Conservation (phyloP, 2,888 invertebrate species). For the Adineta ricciae region DNA sequence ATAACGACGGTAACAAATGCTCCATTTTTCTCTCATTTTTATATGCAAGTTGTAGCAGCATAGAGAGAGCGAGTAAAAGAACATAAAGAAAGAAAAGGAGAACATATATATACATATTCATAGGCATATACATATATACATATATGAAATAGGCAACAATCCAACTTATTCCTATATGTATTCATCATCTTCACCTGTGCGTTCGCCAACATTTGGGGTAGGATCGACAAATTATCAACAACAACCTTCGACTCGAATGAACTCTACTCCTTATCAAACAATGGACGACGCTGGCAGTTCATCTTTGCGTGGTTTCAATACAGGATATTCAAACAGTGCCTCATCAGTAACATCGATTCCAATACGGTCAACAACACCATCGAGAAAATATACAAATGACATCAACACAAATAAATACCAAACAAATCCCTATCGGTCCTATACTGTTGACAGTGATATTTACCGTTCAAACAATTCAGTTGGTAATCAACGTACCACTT, state of each 20-base stretch:
- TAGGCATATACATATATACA: neutral
- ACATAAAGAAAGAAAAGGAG: neutral
- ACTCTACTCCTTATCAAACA: neutral
- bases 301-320: neutral
- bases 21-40: neutral
- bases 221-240: constrained; percentile 8
- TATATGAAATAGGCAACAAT: neutral
- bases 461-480: neutral
- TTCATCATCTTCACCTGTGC: constrained; percentile 19
- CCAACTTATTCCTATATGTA: neutral
- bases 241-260: neutral
- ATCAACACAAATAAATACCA: neutral
- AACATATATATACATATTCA: neutral
- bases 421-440: neutral
- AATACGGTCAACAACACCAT: neutral
- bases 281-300: neutral
- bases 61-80: neutral
- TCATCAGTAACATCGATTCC: neutral
- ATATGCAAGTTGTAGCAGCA: neutral
- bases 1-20: neutral
- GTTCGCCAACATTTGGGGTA: neutral
- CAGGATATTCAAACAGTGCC: neutral
- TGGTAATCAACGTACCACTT: neutral
- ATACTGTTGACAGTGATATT: neutral
- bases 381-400: neutral